Evolutionary conservation across 2,113 vertebrate species (phyloP), one percentile per base, ranked within the genome.

Genomic region (Myanophis thanlyinensis): DNA sequence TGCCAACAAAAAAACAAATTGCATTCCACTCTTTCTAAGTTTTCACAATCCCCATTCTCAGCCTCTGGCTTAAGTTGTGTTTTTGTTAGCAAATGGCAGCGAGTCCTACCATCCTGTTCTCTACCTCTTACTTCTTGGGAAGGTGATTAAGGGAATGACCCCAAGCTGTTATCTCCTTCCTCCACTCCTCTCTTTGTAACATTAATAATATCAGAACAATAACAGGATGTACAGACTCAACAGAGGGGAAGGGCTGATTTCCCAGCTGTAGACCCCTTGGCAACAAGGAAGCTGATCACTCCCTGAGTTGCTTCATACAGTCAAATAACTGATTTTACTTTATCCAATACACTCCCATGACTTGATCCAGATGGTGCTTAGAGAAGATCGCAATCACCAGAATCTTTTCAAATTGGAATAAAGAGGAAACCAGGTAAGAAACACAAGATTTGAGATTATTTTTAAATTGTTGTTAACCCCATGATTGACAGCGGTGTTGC

Each of bases 181-280:
- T 97, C 97, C 97, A 98, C 98, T 95, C 93, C 94, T 94, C 92
- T 94, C 93, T 96, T 93, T 87, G 93, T 96, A 96, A 94, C 93
- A 92, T 95, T 93, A 95, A 92, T 94, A 95, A 97, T 84, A 93
- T 96, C 96, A 89, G 96, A 97, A 98, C 98, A 98, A 98, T 98
- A 98, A 98, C 98, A 98, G 98, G 98, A 98, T 97, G 96, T 95
- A 90, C 98, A 97, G 94, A 95, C 96, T 94, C 94, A 96, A 97
- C 95, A 95, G 59, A 94, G 97, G 98, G 89, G 98, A 97, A 97
- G 97, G 98, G 97, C 97, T 97, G 97, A 97, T 96, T 40, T 97
- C 98, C 96, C 96, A 94, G 96, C 94, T 95, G 97, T 40, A 96
- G 96, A 97, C 95, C 95, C 95, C 93, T 96, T 96, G 95, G 96